phyloP scores from a whole-genome alignment of 1,140 invertebrate species.

The Drosophila paulistorum region DNA sequence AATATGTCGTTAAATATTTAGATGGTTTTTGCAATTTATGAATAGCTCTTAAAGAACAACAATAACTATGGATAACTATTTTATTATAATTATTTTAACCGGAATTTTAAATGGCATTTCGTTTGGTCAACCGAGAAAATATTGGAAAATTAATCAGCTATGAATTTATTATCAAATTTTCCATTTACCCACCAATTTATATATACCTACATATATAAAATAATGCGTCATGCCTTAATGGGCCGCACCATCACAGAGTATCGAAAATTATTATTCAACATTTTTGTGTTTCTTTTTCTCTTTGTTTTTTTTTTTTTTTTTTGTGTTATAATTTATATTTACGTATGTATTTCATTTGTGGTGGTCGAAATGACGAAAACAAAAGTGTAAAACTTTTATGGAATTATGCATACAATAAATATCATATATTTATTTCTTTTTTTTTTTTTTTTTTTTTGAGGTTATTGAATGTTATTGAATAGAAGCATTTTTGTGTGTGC shows the following conservation, averaged over 20 bases:
- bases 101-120: slow-evolving; percentile 35
- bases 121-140: slow-evolving; percentile 34
- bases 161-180: slow-evolving; percentile 41
- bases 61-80: slow-evolving; percentile 9
- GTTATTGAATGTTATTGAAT: slow-evolving; percentile 3
- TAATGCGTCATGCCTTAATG: slow-evolving; percentile 18
- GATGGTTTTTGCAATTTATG: not conserved
- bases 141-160: slow-evolving; percentile 51
- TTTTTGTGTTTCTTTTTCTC: not conserved
- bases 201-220: slow-evolving; percentile 4
- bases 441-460: not conserved
- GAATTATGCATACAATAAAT: slow-evolving; percentile 8
- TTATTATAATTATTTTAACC: slow-evolving; percentile 19
- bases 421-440: not conserved
- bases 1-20: not conserved
- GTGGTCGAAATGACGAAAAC: slow-evolving; percentile 1
- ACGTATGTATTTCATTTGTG: slow-evolving; percentile 9
- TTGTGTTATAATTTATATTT: not conserved
- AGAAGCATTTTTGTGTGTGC: slow-evolving; percentile 15
- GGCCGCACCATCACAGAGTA: slow-evolving; percentile 4
- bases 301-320: not conserved
- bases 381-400: slow-evolving; percentile 9
- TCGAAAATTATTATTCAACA: slow-evolving; percentile 35
- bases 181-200: not conserved
- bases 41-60: slow-evolving; percentile 1